Evolutionary conservation across 2,888 invertebrate species (phyloP), one percentile per base, ranked within the genome.

Genomic region (Nipponacmea schrenckii): DNA sequence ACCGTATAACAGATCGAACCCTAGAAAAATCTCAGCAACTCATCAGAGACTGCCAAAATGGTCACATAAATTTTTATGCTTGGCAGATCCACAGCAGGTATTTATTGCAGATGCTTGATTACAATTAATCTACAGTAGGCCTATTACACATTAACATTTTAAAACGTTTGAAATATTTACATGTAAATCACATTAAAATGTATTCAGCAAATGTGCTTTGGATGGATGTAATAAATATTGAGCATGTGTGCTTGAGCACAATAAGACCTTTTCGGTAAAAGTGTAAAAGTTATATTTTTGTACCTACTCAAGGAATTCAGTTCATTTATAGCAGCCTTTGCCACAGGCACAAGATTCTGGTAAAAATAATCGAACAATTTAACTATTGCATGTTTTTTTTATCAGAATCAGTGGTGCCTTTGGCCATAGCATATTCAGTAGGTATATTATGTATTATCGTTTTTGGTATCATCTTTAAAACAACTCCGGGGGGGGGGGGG

Each of bases 51-150:
- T 20, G n/a, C 15, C 56, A 8, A 56, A 56, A 20, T 56, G 56
- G 56, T 56, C 56, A 20, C 56, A 56, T 56, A 56, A 56, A 56
- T 56, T 56, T 56, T 56, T 56, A 56, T 56, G 56, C 56, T 56
- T 56, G 56, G 56, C 56, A 56, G 56, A 56, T 56, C 56, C 56
- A 56, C 56, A 56, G 56, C 56, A 56, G 56, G 56, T 56, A 56
- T 56, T 56, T 56, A 56, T 56, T 56, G 20, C 56, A 56, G 56
- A 56, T 56, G 20, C 3, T 56, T 56, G 20, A 56, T 56, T 56
- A 56, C n/a, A 56, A 56, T 56, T 56, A 17, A 56, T 56, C 56
- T 56, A 20, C 12, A 56, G 56, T 56, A 31, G 31, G 31, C 31
- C 31, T 31, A 20, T 56, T 56, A 56, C 56, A 56, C 56, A 56